Percentiles rank a stretch among this genome's conserved stretches.
Conservation (phyloP, 2,113 vertebrate genomes). For the Cololabis saira region DNA sequence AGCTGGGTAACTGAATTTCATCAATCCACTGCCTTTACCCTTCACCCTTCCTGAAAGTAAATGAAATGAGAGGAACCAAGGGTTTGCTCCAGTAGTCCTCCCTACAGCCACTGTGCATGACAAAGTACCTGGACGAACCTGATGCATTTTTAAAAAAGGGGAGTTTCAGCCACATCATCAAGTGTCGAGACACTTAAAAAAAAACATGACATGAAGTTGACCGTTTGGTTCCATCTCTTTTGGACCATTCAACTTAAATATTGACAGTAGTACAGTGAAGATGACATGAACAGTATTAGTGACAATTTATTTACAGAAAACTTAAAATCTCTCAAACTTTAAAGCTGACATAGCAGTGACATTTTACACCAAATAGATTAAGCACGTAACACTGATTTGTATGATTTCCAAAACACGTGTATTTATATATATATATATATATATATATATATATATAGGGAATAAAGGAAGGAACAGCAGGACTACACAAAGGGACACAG, state of each 20-base stretch:
- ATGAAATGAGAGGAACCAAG: constrained; percentile 48
- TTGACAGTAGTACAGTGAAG: constrained; percentile 32
- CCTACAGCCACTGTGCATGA: constrained; percentile 63
- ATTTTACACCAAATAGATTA: no score
- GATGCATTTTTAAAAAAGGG: constrained; percentile 59
- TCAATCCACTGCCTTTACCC: constrained; percentile 67
- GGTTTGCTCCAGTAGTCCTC: constrained; percentile 51
- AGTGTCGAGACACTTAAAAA: constrained; percentile 39
- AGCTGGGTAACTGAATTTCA: constrained; percentile 59
- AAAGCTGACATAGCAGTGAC: no score
- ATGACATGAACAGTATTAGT: constrained; percentile 9
- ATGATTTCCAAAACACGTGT: no score
- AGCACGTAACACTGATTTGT: no score
- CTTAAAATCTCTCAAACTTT: no score
- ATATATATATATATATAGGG: no score
- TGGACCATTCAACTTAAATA: constrained; percentile 59
- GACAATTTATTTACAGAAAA: no score
- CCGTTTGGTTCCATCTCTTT: constrained; percentile 45
- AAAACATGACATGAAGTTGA: constrained; percentile 39
- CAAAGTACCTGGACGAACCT: constrained; percentile 48
- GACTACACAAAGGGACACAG: no score
- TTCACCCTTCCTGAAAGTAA: constrained; percentile 68
- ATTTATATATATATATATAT: no score
- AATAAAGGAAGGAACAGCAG: no score
- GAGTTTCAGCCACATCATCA: constrained; percentile 57